These are phyloP conservation scores for Hippocampus zosterae DNA, from an alignment of 2,113 vertebrate genomes.

Conservation along the genomic window DNA sequence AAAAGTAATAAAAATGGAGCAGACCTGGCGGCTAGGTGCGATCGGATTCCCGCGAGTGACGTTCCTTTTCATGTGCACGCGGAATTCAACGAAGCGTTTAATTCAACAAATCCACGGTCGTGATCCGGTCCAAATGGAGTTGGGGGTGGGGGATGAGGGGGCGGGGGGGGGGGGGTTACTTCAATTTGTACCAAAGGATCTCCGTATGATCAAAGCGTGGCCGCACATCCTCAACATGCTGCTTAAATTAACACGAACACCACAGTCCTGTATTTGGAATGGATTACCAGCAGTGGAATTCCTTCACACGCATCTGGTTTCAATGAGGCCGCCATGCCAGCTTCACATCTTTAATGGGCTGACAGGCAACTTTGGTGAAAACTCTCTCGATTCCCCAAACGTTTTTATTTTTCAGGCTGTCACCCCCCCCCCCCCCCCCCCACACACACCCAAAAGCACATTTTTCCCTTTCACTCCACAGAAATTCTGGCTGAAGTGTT, in stretches of 20 bases:
- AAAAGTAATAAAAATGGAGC: constrained; percentile 95
- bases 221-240: constrained; percentile 97
- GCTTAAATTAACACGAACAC: constrained; percentile 99
- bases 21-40: constrained; percentile 95
- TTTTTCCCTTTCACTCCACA: constrained; percentile 65
- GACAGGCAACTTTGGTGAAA: constrained; percentile 93
- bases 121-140: constrained; percentile 96
- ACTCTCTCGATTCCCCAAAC: constrained; percentile 91
- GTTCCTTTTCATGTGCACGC: constrained; percentile 96
- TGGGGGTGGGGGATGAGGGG: constrained; percentile 73
- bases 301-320: constrained; percentile 95
- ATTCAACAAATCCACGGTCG: constrained; percentile 99
- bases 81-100: constrained; percentile 99
- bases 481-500: constrained; percentile 63
- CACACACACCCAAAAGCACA: not conserved
- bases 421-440: no score
- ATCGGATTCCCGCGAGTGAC: constrained; percentile 85
- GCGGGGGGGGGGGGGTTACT: constrained; percentile 88
- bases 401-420: constrained; percentile 64
- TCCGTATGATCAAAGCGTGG: constrained; percentile 97
- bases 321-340: constrained; percentile 92
- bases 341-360: constrained; percentile 98
- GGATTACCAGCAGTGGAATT: constrained; percentile 98
- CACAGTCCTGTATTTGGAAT: constrained; percentile 99
- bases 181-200: constrained; percentile 99